phyloP scores from a whole-genome alignment of 1,140 invertebrate genomes.

The Zaprionus gabonicus region DNA sequence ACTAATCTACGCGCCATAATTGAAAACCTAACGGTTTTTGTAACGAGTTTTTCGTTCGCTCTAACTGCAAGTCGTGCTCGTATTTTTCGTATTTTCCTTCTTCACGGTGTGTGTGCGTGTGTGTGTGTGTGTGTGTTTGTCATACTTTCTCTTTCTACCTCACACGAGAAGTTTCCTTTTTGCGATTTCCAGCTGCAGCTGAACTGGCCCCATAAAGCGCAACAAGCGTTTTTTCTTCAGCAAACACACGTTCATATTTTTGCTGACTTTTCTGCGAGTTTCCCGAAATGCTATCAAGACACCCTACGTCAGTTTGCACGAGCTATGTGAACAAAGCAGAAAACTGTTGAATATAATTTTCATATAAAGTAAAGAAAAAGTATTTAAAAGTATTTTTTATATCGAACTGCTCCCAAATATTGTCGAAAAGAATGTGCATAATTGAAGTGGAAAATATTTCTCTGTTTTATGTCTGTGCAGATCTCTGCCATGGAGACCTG shows the following conservation, averaged over 20 bases:
- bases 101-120: neutral
- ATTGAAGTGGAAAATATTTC: neutral
- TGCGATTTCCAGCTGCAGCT: conserved; percentile 28
- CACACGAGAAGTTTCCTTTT: conserved; percentile 21
- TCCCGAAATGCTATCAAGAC: conserved; percentile 10
- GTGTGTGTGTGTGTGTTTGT: conserved; percentile 31
- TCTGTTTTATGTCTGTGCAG: neutral
- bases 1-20: conserved; percentile 82
- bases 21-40: conserved; percentile 80
- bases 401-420: too few species aligned
- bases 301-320: conserved; percentile 17
- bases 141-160: conserved; percentile 51
- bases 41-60: conserved; percentile 80
- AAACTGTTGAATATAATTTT: neutral
- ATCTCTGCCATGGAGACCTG: neutral
- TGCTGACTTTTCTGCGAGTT: conserved; percentile 63
- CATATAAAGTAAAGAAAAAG: neutral
- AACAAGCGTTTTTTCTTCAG: conserved; percentile 65
- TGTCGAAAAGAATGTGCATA: neutral
- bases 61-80: conserved; percentile 63
- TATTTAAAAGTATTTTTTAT: too few species aligned
- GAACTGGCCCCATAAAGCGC: conserved; percentile 63
- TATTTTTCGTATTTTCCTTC: conserved; percentile 28
- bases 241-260: conserved; percentile 66
- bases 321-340: neutral